Percentiles rank a stretch among this genome's conserved stretches.
phyloP scores from a whole-genome alignment of 2,113 vertebrate genomes.

The Psilopogon haemacephalus region DNA sequence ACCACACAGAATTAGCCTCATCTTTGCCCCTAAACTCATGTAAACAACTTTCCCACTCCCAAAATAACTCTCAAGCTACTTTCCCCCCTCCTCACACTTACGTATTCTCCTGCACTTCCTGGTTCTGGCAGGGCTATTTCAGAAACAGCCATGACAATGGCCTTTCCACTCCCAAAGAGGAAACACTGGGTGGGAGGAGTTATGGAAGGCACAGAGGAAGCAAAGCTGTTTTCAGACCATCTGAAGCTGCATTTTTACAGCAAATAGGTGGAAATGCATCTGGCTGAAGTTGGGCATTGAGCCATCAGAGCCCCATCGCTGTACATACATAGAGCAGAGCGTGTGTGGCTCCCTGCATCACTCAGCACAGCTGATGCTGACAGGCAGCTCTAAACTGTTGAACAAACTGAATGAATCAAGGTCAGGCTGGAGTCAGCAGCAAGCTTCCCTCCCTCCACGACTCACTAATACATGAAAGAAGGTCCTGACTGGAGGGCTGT shows the following conservation, averaged over 20 bases:
- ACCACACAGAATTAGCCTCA: background rate
- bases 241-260: background rate
- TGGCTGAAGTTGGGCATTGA: background rate
- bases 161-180: conserved; percentile 37
- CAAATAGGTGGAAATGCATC: background rate
- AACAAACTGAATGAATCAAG: conserved; percentile 23
- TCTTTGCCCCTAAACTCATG: background rate
- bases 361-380: conserved; percentile 26
- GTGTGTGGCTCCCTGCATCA: conserved; percentile 23
- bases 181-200: conserved; percentile 35
- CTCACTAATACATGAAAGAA: background rate
- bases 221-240: background rate
- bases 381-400: conserved; percentile 20
- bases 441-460: background rate
- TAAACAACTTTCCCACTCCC: background rate
- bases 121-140: background rate
- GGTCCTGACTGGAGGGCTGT: background rate
- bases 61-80: background rate
- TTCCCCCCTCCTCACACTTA: background rate
- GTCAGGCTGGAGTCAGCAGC: conserved; percentile 39
- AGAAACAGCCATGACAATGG: conserved; percentile 40
- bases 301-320: fast-evolving
- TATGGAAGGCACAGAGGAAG: background rate
- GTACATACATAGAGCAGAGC: fast-evolving
- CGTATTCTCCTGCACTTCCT: conserved; percentile 5